These are phyloP conservation scores for Strongylocentrotus purpuratus DNA, from an alignment of 35 echinoderm and acorn worm genomes.

Conservation along the genomic window DNA sequence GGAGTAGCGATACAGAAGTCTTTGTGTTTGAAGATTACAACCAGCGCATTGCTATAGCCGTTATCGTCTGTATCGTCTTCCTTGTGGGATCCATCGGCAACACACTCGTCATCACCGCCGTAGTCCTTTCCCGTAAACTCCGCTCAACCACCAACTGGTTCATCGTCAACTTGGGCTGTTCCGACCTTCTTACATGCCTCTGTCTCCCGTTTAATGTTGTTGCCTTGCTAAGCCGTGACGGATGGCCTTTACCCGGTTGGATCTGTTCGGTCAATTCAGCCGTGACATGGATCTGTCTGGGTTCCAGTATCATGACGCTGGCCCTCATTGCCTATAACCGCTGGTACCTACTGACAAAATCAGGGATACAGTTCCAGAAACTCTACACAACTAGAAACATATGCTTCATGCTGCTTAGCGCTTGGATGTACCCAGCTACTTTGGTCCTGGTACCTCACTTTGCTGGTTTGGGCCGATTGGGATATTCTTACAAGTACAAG, in stretches of 20 bases:
- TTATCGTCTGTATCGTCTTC: neutral
- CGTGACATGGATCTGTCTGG: neutral
- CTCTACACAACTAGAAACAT: neutral
- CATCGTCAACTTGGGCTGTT: neutral
- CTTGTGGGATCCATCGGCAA: neutral
- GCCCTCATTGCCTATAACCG: neutral
- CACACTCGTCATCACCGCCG: neutral
- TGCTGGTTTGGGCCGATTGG: neutral
- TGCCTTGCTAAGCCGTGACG: neutral
- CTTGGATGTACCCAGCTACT: neutral
- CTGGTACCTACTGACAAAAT: neutral
- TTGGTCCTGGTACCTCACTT: neutral
- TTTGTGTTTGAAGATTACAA: slow-evolving; percentile 13
- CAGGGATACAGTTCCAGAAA: neutral
- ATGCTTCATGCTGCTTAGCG: neutral
- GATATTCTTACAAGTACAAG: neutral
- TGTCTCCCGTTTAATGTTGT: neutral
- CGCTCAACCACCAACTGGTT: neutral
- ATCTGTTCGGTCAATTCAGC: neutral
- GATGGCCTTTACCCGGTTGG: neutral
- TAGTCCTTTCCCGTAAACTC: neutral
- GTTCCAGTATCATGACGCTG: neutral
- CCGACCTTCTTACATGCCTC: neutral
- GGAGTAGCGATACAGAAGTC: neutral
- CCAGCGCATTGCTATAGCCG: neutral